A percentile compares a stretch with the other conserved stretches of the same genome.
phyloP scores from a whole-genome alignment of 2,888 invertebrate species.

The Coronaproctus castanopsis region DNA sequence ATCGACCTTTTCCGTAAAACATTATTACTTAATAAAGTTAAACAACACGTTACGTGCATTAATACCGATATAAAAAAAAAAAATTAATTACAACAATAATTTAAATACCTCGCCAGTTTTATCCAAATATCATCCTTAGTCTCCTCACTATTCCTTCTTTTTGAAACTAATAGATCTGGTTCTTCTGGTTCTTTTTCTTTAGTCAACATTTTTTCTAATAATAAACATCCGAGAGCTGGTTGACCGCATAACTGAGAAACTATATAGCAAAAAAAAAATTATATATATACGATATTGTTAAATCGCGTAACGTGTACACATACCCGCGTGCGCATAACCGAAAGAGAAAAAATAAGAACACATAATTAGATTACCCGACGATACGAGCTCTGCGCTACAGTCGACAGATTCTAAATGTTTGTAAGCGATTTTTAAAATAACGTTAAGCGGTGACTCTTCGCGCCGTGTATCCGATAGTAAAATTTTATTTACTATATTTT shows the following conservation, averaged over 20 bases:
- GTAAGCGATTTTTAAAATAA: neutral
- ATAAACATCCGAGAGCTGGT: neutral
- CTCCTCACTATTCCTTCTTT: neutral
- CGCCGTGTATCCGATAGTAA: neutral
- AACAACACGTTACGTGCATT: no score
- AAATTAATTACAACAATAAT: no score
- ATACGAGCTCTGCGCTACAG: neutral
- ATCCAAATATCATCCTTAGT: neutral
- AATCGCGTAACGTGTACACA: no score
- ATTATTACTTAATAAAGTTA: no score
- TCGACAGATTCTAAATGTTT: neutral
- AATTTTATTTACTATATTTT: neutral
- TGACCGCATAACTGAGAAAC: neutral
- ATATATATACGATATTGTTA: neutral
- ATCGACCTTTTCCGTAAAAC: no score
- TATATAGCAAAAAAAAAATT: neutral
- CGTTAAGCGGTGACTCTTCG: neutral
- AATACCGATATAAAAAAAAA: no score
- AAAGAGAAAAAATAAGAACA: no score
- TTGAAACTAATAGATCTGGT: neutral
- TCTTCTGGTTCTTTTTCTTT: neutral
- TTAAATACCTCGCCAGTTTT: neutral
- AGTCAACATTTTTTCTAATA: neutral
- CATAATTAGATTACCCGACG: no score
- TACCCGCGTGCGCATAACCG: no score